These are phyloP conservation scores for Eretmochelys imbricata DNA, from an alignment of 2,113 vertebrate genomes.

Conservation along the genomic window DNA sequence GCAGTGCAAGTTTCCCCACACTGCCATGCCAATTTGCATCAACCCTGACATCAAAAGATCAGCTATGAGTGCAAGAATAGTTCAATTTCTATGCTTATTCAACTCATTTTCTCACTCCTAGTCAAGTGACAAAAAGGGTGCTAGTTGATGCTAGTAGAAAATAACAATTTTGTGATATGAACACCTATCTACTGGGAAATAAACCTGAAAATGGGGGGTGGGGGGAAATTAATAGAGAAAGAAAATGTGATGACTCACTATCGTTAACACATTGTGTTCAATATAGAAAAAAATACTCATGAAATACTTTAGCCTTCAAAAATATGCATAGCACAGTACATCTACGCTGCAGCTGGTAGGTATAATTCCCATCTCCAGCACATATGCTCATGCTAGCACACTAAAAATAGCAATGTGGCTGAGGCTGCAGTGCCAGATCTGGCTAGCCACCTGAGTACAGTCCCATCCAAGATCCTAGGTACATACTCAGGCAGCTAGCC, in stretches of 20 bases:
- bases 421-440: too few species aligned
- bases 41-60: background rate
- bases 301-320: background rate
- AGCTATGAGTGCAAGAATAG: background rate
- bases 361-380: too few species aligned
- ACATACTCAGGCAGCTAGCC: too few species aligned
- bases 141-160: background rate
- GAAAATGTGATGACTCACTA: rapidly evolving
- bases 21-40: background rate
- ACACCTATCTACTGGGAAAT: background rate
- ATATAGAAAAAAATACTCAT: background rate
- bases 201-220: background rate
- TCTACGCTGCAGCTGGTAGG: too few species aligned
- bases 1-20: background rate
- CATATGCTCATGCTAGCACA: too few species aligned
- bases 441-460: too few species aligned
- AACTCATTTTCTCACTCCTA: background rate
- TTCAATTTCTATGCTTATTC: background rate
- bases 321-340: background rate
- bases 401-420: too few species aligned
- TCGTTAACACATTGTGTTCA: background rate
- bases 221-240: rapidly evolving
- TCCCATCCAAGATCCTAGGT: too few species aligned
- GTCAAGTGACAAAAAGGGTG: background rate
- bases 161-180: background rate